Evolutionary conservation across 1,140 invertebrate species (phyloP), one percentile per base, ranked within the genome.

Genomic region (Euwallacea similis): DNA sequence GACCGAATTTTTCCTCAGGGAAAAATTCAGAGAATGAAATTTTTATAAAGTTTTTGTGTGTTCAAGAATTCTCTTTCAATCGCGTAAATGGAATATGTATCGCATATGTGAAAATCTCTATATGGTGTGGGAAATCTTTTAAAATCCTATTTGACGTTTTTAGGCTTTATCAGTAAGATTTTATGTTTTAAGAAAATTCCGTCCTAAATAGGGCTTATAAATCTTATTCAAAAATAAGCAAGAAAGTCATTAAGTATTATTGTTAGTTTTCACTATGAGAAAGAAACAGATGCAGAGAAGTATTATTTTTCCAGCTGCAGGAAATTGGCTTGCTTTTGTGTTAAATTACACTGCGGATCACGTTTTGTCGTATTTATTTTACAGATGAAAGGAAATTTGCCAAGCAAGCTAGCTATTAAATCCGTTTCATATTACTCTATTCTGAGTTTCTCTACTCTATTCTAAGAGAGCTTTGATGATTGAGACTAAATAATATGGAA

Each of bases 21-120:
- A 61, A 7, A 61, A n/a, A 61, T 61, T 61, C 21, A 2, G 16
- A 10, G 42, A 61, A 61, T 61, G n/a, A 61, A 61, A 61, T 42
- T 61, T 61, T 61, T 61, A 61, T 61, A 42, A 41, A 33, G 55
- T 13, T 58, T 58, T 58, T 58, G 7, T 58, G n/a, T 58, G 7
- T 15, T 58, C 55, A 58, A 9, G 55, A 58, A 16, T 58, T 58
- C 55, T 58, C 6, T 56, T 21, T 11, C 50, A 15, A 53, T 13
- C 47, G 50, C 6, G 11, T 53, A 11, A 53, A 53, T 53, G 15
- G 11, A 9, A 53, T n/a, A 53, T 6, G 50, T 15, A 53, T n/a
- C 0, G 6, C 6, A 15, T 53, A 6, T 53, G 11, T 11, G 11
- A 11, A 11, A 33, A 33, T 33, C 21, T 33, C 21, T 33, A 33